These are phyloP conservation scores for Drosophila leontia DNA, from an alignment of 1,140 invertebrate species.

Conservation along the genomic window DNA sequence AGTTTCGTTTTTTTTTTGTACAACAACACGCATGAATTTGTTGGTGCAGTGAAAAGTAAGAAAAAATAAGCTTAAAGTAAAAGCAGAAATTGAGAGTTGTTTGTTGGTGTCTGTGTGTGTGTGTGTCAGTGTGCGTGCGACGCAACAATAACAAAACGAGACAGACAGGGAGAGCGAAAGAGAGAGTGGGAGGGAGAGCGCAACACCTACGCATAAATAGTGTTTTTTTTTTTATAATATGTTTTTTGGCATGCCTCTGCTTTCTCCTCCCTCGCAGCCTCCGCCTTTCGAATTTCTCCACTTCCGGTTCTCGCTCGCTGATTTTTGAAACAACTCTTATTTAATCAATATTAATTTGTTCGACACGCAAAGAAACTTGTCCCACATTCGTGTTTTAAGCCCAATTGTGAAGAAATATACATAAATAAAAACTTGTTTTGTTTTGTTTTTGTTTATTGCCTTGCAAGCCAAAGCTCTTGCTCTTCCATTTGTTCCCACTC, in stretches of 20 bases:
- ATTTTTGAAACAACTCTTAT: conserved; percentile 30
- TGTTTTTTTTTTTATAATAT: conserved; percentile 30
- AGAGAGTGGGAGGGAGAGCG: conserved; percentile 10
- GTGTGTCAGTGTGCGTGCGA: conserved; percentile 27
- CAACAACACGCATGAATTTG: conserved; percentile 2
- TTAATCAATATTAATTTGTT: conserved; percentile 39
- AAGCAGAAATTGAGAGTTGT: conserved; percentile 80
- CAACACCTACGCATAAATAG: conserved; percentile 66
- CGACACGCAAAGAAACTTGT: conserved; percentile 44
- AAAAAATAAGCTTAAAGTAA: conserved; percentile 75
- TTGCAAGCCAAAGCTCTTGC: conserved; percentile 30
- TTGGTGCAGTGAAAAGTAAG: conserved; percentile 43
- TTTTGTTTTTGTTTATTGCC: conserved; percentile 48
- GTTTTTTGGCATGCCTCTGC: conserved; percentile 65
- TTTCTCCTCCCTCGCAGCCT: conserved; percentile 45
- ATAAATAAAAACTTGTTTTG: conserved; percentile 47
- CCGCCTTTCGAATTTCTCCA: conserved; percentile 53
- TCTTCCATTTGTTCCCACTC: conserved; percentile 14
- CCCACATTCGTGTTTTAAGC: conserved; percentile 30
- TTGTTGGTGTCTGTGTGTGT: conserved; percentile 45
- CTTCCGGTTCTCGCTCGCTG: conserved; percentile 28
- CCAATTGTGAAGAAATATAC: conserved; percentile 39
- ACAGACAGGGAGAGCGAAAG: conserved; percentile 9
- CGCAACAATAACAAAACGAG: conserved; percentile 26
- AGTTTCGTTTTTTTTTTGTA: conserved; percentile 11